Percentiles rank a stretch among this genome's conserved stretches.
phyloP scores from a whole-genome alignment of 2,797 vertebrate genomes.

The Myioborus miniatus region DNA sequence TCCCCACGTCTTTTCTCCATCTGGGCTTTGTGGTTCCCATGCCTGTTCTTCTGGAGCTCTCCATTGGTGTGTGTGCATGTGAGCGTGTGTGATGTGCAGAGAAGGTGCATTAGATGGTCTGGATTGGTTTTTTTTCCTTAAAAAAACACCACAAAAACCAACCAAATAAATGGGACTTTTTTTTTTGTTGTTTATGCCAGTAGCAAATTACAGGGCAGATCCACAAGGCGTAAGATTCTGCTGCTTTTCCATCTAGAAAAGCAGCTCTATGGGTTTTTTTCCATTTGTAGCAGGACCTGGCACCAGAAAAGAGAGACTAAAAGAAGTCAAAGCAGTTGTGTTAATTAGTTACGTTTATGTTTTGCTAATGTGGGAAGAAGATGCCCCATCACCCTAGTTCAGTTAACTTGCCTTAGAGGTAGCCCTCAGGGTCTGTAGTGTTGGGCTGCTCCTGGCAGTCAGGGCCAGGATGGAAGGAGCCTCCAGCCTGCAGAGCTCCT shows the following conservation, averaged over 20 bases:
- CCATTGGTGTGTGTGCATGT: not conserved
- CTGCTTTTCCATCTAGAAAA: not conserved
- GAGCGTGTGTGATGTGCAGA: not conserved
- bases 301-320: not conserved
- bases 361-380: constrained; percentile 51
- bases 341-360: constrained; percentile 43
- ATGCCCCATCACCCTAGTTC: constrained; percentile 39
- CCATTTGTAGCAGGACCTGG: constrained; percentile 44
- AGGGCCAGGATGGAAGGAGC: not conserved
- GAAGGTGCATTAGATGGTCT: not conserved
- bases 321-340: constrained; percentile 22
- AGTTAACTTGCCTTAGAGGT: not conserved
- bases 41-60: constrained; percentile 54
- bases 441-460: not conserved
- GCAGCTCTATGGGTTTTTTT: not conserved
- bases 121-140: not conserved
- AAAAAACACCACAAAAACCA: not conserved
- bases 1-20: not conserved
- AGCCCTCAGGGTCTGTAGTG: not conserved
- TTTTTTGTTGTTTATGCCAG: constrained; percentile 42
- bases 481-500: not conserved
- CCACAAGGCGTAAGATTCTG: constrained; percentile 22
- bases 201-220: constrained; percentile 45
- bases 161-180: constrained; percentile 38
- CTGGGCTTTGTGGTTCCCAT: constrained; percentile 31